A percentile compares a stretch with the other conserved stretches of the same genome.
phyloP scores from a whole-genome alignment of 2,113 vertebrate genomes.

The Brienomyrus longianalis region DNA sequence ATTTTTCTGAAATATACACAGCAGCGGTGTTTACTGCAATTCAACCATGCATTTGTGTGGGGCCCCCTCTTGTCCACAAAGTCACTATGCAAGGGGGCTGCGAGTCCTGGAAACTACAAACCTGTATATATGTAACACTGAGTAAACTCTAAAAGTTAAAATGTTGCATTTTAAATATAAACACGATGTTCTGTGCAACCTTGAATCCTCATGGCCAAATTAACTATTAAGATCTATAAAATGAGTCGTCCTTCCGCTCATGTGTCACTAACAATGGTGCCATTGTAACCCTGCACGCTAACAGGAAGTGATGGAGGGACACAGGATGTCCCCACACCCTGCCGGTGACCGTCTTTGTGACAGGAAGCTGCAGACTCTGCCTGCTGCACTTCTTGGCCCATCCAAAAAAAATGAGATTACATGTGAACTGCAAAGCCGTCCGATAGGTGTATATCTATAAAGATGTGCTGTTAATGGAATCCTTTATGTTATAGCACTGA shows the following conservation, averaged over 20 bases:
- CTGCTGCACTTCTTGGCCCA: slow-evolving; percentile 91
- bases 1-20: neutral
- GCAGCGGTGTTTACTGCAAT: neutral
- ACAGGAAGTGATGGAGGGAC: slow-evolving; percentile 84
- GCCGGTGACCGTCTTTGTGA: slow-evolving; percentile 97
- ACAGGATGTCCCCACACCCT: slow-evolving; percentile 96
- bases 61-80: neutral
- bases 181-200: slow-evolving; percentile 48
- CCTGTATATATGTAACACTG: neutral
- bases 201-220: slow-evolving; percentile 66
- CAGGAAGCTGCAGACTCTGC: slow-evolving; percentile 82
- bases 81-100: neutral
- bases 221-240: slow-evolving; percentile 83
- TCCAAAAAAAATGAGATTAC: slow-evolving; percentile 66
- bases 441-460: neutral
- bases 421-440: neutral
- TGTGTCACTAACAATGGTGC: slow-evolving; percentile 80
- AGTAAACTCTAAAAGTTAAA: neutral
- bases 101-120: no score
- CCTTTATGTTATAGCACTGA: neutral
- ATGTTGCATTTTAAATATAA: neutral
- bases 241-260: slow-evolving; percentile 75
- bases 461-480: neutral
- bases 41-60: neutral
- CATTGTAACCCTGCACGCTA: slow-evolving; percentile 83